Base-by-base conservation (phyloP, 2,113 vertebrate genomes). In the Macrotis lagotis region DNA sequence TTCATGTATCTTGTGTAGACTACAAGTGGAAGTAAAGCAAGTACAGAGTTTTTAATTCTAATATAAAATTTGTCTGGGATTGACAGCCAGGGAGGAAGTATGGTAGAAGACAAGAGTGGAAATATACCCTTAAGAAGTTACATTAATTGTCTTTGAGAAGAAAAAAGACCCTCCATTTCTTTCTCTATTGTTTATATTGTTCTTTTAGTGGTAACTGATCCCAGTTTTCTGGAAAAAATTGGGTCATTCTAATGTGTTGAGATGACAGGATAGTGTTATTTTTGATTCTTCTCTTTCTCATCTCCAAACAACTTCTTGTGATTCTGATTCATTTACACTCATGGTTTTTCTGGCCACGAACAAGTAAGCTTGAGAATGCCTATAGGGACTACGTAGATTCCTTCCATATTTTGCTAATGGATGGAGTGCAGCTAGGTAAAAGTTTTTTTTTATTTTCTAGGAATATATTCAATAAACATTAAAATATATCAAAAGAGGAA, bases 381-480 rank as follows among this genome's bases (percentile, higher is more conserved):
- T 90, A 90, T n/a, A 93, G 51, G 51, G 92, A 90, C 50, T 48
- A 44, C 90, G 74, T 44, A 44, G 59, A 96, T 53, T 96, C 44
- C 51, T 94, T 28, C 51, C 2, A 5, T 96, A 89, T 49, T 90
- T 95, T 92, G 74, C 91, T 92, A 92, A 51, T 91, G 37, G 51
- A 93, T 28, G 94, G 90, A 89, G 53, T 91, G 12, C 89, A 52
- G 49, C 48, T 91, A 50, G n/a, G 88, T 51, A 50, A 95, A 44
- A 49, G 44, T 93, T 94, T 94, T 96, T 53, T 96, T 95, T 95
- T 66, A 31, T 74, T 74, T 48, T 95, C 25, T 90, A 44, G 92
- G 49, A 90, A 48, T 22, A 51, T 50, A 90, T 3, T 51, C 22
- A 90, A 90, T 19, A 90, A 51, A 90, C 48, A 51, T 51, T n/a